phyloP scores from a whole-genome alignment of 2,797 vertebrate genomes.

The Chaetodon trifasciatus region DNA sequence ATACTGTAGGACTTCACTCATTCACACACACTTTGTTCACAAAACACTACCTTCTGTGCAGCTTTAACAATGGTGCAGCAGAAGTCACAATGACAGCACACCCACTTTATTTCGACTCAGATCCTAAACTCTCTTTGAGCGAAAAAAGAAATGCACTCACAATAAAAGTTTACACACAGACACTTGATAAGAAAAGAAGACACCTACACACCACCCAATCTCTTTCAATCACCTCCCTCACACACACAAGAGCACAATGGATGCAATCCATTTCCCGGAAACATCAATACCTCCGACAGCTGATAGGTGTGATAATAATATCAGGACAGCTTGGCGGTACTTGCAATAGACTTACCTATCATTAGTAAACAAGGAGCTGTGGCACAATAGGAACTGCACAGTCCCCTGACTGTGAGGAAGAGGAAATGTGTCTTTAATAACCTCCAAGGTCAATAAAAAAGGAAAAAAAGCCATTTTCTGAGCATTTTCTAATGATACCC shows the following conservation, averaged over 20 bases:
- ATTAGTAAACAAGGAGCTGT: conserved; percentile 21
- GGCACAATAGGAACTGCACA: not conserved
- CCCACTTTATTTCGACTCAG: not conserved
- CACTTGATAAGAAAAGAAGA: not conserved
- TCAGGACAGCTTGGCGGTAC: conserved; percentile 15
- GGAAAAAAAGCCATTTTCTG: not conserved
- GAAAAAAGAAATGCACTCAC: not conserved
- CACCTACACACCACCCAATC: not conserved
- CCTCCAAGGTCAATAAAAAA: conserved; percentile 9
- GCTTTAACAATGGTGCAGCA: not conserved
- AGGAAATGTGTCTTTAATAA: conserved; percentile 32
- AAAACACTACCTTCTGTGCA: not conserved
- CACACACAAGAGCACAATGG: conserved; percentile 7
- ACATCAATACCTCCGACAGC: conserved; percentile 39
- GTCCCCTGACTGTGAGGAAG: not conserved
- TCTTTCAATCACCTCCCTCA: conserved; percentile 9
- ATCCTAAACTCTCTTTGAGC: not conserved
- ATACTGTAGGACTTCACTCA: not conserved
- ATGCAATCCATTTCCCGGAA: conserved; percentile 19
- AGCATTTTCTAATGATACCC: conserved; percentile 6
- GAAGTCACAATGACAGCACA: not conserved
- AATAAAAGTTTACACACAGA: conserved; percentile 3
- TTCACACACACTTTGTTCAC: not conserved
- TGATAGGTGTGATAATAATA: conserved; percentile 47
- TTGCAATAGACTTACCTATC: conserved; percentile 17